phyloP scores from a whole-genome alignment of 2,888 invertebrate species.

The Seladonia tumulorum region DNA sequence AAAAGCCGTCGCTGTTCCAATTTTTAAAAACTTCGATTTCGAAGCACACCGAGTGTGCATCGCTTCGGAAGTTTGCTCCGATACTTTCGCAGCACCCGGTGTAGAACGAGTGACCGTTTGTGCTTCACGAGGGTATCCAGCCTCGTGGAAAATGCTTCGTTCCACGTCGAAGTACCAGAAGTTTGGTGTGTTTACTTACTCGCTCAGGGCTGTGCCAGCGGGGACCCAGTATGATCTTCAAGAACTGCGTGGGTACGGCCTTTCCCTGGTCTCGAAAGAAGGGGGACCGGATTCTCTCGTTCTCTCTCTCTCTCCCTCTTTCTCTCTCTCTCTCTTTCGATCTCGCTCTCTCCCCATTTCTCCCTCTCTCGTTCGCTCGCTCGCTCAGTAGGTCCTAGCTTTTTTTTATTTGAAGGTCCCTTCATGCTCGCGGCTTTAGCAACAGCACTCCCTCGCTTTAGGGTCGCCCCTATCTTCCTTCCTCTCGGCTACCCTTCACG shows the following conservation, averaged over 20 bases:
- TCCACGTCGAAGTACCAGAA: conserved; percentile 48
- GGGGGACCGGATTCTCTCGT: conserved; percentile 53
- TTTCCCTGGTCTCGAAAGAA: conserved; percentile 67
- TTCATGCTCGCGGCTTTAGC: conserved; percentile 70
- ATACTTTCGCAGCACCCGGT: background rate
- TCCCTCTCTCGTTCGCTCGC: conserved; percentile 33
- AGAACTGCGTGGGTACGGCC: conserved; percentile 77
- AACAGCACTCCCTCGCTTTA: conserved; percentile 76
- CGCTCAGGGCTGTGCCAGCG: conserved; percentile 69
- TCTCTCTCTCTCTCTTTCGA: conserved; percentile 12
- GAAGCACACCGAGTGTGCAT: background rate
- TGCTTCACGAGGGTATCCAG: conserved; percentile 46
- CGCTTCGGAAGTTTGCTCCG: background rate
- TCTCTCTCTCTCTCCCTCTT: conserved; percentile 14
- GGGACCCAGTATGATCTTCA: conserved; percentile 70
- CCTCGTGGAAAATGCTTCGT: conserved; percentile 59
- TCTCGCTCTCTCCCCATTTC: background rate
- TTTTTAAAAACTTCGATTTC: background rate
- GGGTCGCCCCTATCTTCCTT: conserved; percentile 75
- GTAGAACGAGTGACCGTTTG: conserved; percentile 35
- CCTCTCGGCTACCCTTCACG: conserved; percentile 69
- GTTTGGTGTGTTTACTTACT: conserved; percentile 67
- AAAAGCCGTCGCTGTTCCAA: background rate
- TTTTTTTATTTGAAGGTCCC: conserved; percentile 77
- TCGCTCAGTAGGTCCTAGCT: conserved; percentile 64